Base-by-base conservation (phyloP, 92 coral and sea anemone species). In the Diadumene lineata region DNA sequence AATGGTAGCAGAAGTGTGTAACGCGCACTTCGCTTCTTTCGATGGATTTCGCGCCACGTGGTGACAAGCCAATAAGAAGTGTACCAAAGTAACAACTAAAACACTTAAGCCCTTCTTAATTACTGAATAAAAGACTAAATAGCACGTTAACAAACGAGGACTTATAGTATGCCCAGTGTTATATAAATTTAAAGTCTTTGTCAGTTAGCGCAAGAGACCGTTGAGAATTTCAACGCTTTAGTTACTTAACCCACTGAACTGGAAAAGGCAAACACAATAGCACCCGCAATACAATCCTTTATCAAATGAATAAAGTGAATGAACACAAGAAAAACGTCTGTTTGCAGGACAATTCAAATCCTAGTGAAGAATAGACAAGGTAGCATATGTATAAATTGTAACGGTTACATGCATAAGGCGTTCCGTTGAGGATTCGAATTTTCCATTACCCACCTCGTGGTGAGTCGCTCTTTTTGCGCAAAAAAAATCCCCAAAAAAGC, bases 221-320 rank as follows among this genome's bases (percentile, higher is more conserved):
- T 34, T 66, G 23, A 33, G 0, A 55, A 24, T n/a, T 24, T 68
- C 34, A 18, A 3, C 77, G 77, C 77, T 56, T 32, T 53, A 72
- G 55, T 70, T 29, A 22, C 29, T 56, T 46, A 16, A 72, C 6
- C 66, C 77, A 72, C 27, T 50, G 77, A 56, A 72, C 77, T 72
- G 77, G 67, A 72, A 72, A 72, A 60, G 18, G 31, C 48, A 34
- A 60, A 56, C 55, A 72, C 22, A 72, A 72, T 25, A 72, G 77
- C 77, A 72, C 77, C 77, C 24, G 77, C 66, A 56, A 72, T 29
- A n/a, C 33, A 24, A 32, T 34, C 56, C 30, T 23, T 56, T 72
- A 50, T 57, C 66, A 72, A 72, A 72, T 22, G 31, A 62, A 62
- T 62, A 28, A 56, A 33, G 30, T 22, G 55, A 31, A 50, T 22